Evolutionary conservation across 2,888 invertebrate genomes (phyloP), one percentile per base, ranked within the genome.

Genomic region (Lasioglossum leucozonium): DNA sequence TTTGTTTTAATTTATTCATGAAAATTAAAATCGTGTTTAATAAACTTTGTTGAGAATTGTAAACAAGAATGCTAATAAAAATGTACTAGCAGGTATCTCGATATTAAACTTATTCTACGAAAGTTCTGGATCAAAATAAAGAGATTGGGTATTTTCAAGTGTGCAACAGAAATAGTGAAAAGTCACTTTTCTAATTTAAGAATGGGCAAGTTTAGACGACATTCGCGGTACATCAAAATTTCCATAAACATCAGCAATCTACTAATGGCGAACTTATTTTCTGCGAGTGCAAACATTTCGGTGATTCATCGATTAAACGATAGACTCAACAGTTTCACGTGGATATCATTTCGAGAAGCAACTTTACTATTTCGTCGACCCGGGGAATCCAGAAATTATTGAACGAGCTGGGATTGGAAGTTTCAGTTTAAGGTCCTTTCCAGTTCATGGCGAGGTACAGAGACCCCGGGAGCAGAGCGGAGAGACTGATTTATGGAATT

Each of bases 361-460:
- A 18, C 30, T 34, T 16, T 30, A 62, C 30, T 30, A 62, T 62
- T 62, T 62, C 30, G 30, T 30, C 18, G 62, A 30, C 62, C 6
- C 16, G 30, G 6, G 16, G 30, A 69, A n/a, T 55, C n/a, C n/a
- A 55, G 55, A 55, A 37, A 69, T n/a, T 40, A 40, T 69, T 40
- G 69, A 69, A 69, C 69, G 42, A 42, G n/a, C n/a, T 22, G 40
- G 69, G n/a, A 40, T 69, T 62, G 62, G 62, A 62, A 62, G 30
- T 62, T 62, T 62, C 30, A 26, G 62, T 62, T 18, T 62, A 30
- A 62, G 30, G 16, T 62, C 58, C 16, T 30, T 30, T 11, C 30
- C 18, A 30, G 62, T 8, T 30, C 62, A 18, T 6, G 16, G 62
- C 4, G 62, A 34, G 55, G 55, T n/a, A 34, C 8, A 62, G 30